A percentile compares a stretch with the other conserved stretches of the same genome.
Conservation (phyloP, 2,797 vertebrate genomes). For the Sparus aurata region DNA sequence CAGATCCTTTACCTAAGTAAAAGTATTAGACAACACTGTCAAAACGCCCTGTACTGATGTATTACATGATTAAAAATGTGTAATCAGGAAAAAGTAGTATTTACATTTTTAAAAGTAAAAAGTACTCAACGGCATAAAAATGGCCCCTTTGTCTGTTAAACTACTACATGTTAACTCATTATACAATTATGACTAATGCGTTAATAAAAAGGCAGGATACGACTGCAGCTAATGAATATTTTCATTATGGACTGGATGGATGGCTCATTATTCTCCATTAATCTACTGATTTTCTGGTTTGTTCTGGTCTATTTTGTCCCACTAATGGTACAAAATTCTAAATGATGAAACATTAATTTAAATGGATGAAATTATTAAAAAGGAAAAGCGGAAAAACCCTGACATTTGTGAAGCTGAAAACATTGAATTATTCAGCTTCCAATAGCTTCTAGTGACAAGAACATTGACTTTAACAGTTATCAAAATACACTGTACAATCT, state of each 20-base stretch:
- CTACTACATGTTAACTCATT: background rate
- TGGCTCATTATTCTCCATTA: background rate
- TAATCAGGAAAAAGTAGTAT: background rate
- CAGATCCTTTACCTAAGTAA: background rate
- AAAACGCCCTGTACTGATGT: background rate
- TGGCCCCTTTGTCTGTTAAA: background rate
- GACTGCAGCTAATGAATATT: background rate
- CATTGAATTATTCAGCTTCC: background rate
- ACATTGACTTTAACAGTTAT: too few relatives aligned
- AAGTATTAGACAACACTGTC: background rate
- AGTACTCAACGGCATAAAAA: background rate
- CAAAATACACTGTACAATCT: background rate
- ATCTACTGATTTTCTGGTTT: background rate
- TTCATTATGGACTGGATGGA: background rate
- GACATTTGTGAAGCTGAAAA: background rate
- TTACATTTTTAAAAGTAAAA: background rate
- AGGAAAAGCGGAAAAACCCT: background rate
- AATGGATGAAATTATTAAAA: background rate
- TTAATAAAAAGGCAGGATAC: background rate
- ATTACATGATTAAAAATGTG: background rate
- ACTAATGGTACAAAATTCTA: background rate
- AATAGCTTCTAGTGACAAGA: too few relatives aligned
- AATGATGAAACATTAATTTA: background rate
- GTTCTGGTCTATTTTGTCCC: background rate
- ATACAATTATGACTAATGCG: background rate